Percentiles rank a stretch among this genome's conserved stretches.
Evolutionary conservation across 2,797 vertebrate genomes (phyloP).

Genomic region (Hylomyscus alleni): DNA sequence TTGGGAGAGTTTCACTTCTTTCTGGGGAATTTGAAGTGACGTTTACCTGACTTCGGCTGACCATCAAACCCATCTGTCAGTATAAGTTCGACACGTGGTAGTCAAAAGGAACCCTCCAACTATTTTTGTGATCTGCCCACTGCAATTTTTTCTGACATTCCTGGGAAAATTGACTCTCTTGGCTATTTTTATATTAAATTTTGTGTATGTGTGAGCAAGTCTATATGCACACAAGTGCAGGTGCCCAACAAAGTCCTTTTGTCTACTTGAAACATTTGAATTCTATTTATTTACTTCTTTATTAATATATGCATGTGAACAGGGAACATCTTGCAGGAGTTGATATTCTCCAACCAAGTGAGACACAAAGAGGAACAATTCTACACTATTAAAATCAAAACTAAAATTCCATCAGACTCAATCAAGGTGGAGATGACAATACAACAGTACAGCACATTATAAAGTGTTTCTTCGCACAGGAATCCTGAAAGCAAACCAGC

Average conservation of each 20-base stretch:
- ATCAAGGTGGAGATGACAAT: not conserved
- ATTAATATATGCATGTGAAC: not conserved
- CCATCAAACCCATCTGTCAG: not conserved
- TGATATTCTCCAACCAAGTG: not conserved
- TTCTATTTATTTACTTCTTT: not conserved
- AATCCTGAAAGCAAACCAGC: not conserved
- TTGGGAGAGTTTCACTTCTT: not conserved
- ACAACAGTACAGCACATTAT: not conserved
- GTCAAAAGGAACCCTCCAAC: not conserved
- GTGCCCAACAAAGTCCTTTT: not conserved
- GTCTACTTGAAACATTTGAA: not conserved
- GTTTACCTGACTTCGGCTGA: not conserved
- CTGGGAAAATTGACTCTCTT: not conserved
- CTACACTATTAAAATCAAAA: not conserved
- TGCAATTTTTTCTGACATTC: not conserved
- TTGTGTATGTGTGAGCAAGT: not conserved
- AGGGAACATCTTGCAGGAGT: not conserved
- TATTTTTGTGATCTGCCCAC: not conserved
- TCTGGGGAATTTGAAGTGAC: not conserved
- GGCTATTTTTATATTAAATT: not conserved
- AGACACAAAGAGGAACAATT: not conserved
- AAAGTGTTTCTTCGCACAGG: not conserved
- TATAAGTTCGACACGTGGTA: not conserved
- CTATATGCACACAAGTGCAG: not conserved
- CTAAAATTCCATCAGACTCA: not conserved